A percentile compares a stretch with the other conserved stretches of the same genome.
phyloP scores from a whole-genome alignment of 2,113 vertebrate genomes.

The Microcebus murinus region DNA sequence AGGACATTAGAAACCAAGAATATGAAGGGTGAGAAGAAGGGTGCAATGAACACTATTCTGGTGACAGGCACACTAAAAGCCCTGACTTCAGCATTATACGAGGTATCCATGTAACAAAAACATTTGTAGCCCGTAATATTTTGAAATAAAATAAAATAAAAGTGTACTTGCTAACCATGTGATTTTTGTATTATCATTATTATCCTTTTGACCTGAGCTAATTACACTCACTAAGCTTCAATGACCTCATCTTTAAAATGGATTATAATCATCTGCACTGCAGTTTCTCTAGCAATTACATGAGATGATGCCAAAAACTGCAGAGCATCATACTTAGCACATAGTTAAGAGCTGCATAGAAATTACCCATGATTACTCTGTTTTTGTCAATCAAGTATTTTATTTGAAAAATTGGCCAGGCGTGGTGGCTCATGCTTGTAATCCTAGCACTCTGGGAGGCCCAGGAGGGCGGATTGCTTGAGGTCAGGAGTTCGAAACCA shows the following conservation, averaged over 20 bases:
- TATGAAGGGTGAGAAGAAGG: too few relatives aligned
- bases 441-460: too few relatives aligned
- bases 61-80: too few relatives aligned
- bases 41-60: too few relatives aligned
- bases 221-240: background rate
- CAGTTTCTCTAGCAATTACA: background rate
- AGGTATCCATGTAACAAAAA: too few relatives aligned
- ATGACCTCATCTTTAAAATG: background rate
- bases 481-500: too few relatives aligned
- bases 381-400: background rate
- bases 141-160: background rate
- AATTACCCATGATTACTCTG: background rate
- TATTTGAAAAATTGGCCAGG: background rate
- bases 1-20: too few relatives aligned
- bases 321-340: too few relatives aligned
- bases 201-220: background rate
- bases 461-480: too few relatives aligned
- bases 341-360: background rate
- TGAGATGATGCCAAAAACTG: background rate
- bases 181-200: background rate
- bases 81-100: too few relatives aligned
- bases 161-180: background rate
- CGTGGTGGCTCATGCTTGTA: too few relatives aligned
- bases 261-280: background rate
- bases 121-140: background rate